phyloP scores from a whole-genome alignment of 2,797 vertebrate genomes.

The Poecilia gillii region DNA sequence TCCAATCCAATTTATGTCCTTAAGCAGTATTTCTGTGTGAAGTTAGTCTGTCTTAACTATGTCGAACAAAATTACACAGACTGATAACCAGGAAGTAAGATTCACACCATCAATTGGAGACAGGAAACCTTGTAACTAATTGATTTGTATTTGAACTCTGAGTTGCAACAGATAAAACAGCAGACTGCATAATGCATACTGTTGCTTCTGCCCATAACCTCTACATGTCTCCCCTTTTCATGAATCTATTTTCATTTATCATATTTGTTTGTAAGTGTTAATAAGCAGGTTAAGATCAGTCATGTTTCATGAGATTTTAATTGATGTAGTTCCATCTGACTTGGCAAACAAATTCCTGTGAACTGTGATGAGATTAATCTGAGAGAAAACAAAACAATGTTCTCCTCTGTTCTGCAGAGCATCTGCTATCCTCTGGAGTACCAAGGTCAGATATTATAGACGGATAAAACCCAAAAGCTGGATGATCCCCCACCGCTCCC shows the following conservation, averaged over 20 bases:
- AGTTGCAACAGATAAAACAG: not conserved
- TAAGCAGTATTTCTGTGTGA: not conserved
- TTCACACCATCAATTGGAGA: not conserved
- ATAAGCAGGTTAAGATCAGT: not conserved
- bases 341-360: not conserved
- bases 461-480: not conserved
- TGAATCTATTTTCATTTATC: not conserved
- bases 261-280: not conserved
- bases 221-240: not conserved
- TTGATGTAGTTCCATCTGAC: not conserved
- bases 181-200: not conserved
- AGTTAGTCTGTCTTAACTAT: not conserved
- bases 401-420: constrained; percentile 2
- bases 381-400: not conserved
- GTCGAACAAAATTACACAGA: not conserved
- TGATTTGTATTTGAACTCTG: not conserved
- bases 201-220: not conserved
- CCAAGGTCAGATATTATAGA: constrained; percentile 16
- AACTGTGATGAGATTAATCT: not conserved
- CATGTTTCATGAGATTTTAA: not conserved
- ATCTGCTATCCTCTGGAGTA: not conserved
- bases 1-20: not conserved
- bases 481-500: not conserved
- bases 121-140: not conserved
- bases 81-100: not conserved